Percentiles rank a stretch among this genome's conserved stretches.
Evolutionary conservation across 2,888 invertebrate species (phyloP).

Genomic region (Ochlodes sylvanus): DNA sequence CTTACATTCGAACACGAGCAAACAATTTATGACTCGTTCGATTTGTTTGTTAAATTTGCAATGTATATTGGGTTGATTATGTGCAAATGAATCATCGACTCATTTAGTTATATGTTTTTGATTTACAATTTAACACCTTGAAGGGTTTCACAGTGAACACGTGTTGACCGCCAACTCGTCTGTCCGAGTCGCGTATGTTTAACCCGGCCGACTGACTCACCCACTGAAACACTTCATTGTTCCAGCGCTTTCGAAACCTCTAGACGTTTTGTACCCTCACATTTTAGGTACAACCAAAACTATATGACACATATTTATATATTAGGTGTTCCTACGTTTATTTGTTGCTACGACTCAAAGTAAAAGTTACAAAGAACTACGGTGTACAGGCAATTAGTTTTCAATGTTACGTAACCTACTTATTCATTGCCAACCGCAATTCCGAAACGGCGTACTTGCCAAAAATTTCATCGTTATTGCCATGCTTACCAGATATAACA

Average conservation of each 20-base stretch:
- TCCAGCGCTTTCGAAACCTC: slow-evolving; percentile 29
- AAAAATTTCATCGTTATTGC: slow-evolving; percentile 1
- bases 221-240: slow-evolving; percentile 32
- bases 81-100: too few species aligned
- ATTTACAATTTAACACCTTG: too few species aligned
- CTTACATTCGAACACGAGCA: neutral
- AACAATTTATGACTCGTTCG: neutral
- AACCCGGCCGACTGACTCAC: slow-evolving; percentile 50
- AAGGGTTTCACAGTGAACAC: slow-evolving; percentile 15
- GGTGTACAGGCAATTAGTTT: neutral
- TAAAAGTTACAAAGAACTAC: neutral
- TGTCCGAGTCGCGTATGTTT: slow-evolving; percentile 45
- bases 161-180: slow-evolving; percentile 3
- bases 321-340: neutral
- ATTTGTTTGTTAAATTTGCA: neutral
- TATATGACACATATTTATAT: neutral
- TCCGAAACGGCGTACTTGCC: slow-evolving; percentile 3
- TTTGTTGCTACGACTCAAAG: neutral
- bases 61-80: too few species aligned
- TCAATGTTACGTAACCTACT: slow-evolving; percentile 12
- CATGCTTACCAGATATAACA: slow-evolving; percentile 12
- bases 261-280: neutral
- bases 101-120: too few species aligned
- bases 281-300: too few species aligned
- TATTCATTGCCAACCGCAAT: slow-evolving; percentile 10